Evolutionary conservation across 2,797 vertebrate genomes (phyloP), one percentile per base, ranked within the genome.

Genomic region (Coregonus suidteri): DNA sequence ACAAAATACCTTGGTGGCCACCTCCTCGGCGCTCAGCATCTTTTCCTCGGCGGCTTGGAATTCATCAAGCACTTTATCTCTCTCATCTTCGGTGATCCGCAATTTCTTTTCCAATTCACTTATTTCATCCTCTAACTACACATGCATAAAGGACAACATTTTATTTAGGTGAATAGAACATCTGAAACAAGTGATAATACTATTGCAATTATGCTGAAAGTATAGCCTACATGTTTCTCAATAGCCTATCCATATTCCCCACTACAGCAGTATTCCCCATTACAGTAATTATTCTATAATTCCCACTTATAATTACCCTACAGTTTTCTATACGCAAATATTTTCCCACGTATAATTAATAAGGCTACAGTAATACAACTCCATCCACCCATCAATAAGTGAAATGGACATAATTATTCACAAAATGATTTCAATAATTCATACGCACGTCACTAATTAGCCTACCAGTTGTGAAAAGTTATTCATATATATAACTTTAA

Each of bases 41-140:
- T 97, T 98, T 84, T 99, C 98, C 88, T 99, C 98, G 37, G 96
- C 97, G 77, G 92, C 93, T 91, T 99, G 97, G 83, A 96, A 95
- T 89, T 99, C 97, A 92, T 99, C 98, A 93, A 96, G 91, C 91
- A 98, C 95, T 95, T 96, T 97, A 95, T 99, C 98, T 91, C 98
- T 94, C 80, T 96, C 94, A 91, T 99, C 98, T 91, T 99, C 98
- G 80, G 95, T 95, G 82, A 92, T 74, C 76, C 94, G 98, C 95
- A 99, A 93, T 95, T 97, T 96, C 93, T 99, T 99, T 97, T 99
- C 98, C 95, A 98, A 88, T 88, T 98, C 96, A 91, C 95, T 94
- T 90, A 99, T 96, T 78, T 99, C 98, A 86, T 98, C 97, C 91
- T 99, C 98, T 92, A 99, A 95, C 98, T 99, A 95, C 68, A 47